A percentile compares a stretch with the other conserved stretches of the same genome.
phyloP scores from a whole-genome alignment of 2,888 invertebrate species.

The Synergus laeviventris region DNA sequence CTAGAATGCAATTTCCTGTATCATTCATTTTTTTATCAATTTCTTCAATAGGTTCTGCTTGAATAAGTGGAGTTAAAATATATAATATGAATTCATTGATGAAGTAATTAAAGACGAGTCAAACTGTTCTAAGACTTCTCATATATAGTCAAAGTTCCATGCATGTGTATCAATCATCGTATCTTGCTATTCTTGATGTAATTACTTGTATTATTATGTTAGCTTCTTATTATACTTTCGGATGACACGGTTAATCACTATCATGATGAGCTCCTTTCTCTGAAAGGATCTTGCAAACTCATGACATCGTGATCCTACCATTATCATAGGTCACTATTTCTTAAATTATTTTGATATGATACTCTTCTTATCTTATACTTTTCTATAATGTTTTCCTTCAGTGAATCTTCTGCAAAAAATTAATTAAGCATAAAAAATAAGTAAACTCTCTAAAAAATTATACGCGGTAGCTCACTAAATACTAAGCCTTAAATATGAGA shows the following conservation, averaged over 20 bases:
- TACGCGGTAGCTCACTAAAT: conserved; percentile 10
- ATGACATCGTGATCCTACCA: not conserved
- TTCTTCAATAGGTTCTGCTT: not conserved
- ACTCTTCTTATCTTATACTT: not conserved
- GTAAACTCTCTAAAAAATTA: not conserved
- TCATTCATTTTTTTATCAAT: not conserved
- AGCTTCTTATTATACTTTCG: not conserved
- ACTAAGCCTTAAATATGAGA: conserved; percentile 13
- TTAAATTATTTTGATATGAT: not conserved
- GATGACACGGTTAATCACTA: conserved; percentile 15
- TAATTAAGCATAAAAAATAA: not conserved
- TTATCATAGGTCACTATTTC: not conserved
- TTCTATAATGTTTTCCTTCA: not conserved
- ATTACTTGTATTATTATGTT: conserved; percentile 10
- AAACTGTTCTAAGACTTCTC: not conserved
- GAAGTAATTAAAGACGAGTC: not conserved
- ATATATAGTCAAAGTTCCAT: not conserved
- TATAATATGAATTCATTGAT: not conserved
- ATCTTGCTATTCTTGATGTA: not conserved
- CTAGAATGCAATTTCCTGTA: not conserved
- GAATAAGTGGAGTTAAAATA: not conserved
- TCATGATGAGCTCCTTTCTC: conserved; percentile 12
- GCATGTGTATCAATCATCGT: not conserved
- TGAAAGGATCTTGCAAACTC: conserved; percentile 25
- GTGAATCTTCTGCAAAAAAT: not conserved